These are phyloP conservation scores for Cyclopterus lumpus DNA, from an alignment of 2,797 vertebrate species.

Conservation along the genomic window DNA sequence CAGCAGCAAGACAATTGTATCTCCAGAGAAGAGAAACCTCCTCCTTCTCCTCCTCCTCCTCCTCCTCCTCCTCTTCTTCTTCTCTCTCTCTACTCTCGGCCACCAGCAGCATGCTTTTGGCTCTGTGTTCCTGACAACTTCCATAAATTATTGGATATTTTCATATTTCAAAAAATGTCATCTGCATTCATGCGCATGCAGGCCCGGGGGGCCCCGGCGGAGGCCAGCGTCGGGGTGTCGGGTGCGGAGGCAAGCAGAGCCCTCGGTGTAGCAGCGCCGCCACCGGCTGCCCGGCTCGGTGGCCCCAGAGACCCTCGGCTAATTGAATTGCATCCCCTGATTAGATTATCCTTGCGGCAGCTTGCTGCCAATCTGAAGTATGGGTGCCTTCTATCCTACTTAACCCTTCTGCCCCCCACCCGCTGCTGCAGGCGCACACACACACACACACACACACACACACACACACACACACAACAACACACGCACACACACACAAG, in stretches of 20 bases:
- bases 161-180: conserved; percentile 99
- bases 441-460: conserved; percentile 63
- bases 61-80: background rate
- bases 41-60: background rate
- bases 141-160: conserved; percentile 99
- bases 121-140: conserved; percentile 94
- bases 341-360: conserved; percentile 99
- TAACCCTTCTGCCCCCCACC: conserved; percentile 99
- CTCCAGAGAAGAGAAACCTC: conserved; percentile 56
- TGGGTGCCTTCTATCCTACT: conserved; percentile 99
- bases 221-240: conserved; percentile 82
- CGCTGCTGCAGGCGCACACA: conserved; percentile 89
- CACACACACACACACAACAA: conserved; percentile 49
- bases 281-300: conserved; percentile 91
- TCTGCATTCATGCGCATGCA: conserved; percentile 95
- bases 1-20: conserved; percentile 53
- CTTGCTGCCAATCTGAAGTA: conserved; percentile 99
- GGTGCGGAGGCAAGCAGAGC: conserved; percentile 72
- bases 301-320: conserved; percentile 95
- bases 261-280: conserved; percentile 86
- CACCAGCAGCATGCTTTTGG: conserved; percentile 80
- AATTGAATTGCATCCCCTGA: conserved; percentile 99
- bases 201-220: conserved; percentile 45
- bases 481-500: conserved; percentile 56
- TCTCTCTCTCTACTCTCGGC: conserved; percentile 62